Base-by-base conservation (phyloP, 2,888 invertebrate genomes). In the Lampropteryx suffumata region DNA sequence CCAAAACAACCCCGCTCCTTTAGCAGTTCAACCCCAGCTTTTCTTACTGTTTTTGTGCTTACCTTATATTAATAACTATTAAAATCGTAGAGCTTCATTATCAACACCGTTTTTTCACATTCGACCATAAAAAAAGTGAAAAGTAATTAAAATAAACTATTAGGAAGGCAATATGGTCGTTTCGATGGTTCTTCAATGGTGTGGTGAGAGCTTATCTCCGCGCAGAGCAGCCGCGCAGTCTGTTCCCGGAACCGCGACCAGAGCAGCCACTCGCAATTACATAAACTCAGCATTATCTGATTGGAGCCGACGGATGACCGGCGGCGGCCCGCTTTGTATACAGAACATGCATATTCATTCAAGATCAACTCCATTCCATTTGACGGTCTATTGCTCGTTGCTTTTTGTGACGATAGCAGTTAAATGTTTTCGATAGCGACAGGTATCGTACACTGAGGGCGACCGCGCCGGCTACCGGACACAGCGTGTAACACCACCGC, bases 401-500 rank as follows among this genome's bases (percentile, higher is more conserved):
- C 35, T 35, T 40, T 35, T 39, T 33, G 26, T 42, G 12, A 8
- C 34, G 33, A 14, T 28, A 13, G 44, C 24, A 6, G 6, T 24
- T 24, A 24, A 24, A 24, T 6, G 24, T 21, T 21, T 5, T 21
- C 27, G 33, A 13, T 27, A 12, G 45, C 51, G 56, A 47, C 50
- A 49, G 36, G 55, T 47, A 50, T 50, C 53, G 41, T 14, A n/a
- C 30, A 37, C n/a, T 24, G 6, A 3, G 6, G 13, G 24, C 28
- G 42, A 28, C 41, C 34, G 28, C 52, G 34, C 43, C 45, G 40
- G 55, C 66, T 48, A 35, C 56, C 52, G 55, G 54, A 42, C 49
- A 21, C 57, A 36, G 43, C 50, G 54, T 34, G 61, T 45, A 32
- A 49, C 43, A 56, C 56, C 60, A 49, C 55, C 59, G 58, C 59